These are phyloP conservation scores for Grus americana DNA, from an alignment of 2,113 vertebrate genomes.

Conservation along the genomic window DNA sequence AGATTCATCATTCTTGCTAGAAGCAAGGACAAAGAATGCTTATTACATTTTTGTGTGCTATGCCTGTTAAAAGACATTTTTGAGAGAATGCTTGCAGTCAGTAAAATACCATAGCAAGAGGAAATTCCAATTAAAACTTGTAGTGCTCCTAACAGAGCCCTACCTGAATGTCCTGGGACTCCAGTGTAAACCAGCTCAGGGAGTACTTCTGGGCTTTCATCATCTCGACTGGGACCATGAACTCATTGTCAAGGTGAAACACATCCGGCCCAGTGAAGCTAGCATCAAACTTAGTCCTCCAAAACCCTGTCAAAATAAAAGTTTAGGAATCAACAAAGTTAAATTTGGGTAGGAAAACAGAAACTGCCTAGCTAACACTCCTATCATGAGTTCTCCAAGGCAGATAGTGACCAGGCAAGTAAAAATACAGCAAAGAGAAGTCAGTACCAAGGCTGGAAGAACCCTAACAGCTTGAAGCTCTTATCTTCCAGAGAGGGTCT, in stretches of 20 bases:
- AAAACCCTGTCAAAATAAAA: constrained; percentile 79
- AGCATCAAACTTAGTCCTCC: constrained; percentile 87
- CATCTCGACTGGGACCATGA: constrained; percentile 86
- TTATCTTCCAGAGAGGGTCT: constrained; percentile 26
- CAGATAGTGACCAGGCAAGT: neutral
- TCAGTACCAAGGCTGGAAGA: neutral
- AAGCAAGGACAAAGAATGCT: neutral
- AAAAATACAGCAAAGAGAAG: neutral
- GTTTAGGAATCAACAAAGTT: neutral
- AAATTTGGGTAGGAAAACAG: neutral
- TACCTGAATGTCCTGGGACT: constrained; percentile 87
- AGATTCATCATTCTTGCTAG: neutral
- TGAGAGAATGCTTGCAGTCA: neutral
- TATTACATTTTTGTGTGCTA: neutral
- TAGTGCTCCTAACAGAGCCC: neutral
- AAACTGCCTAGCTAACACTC: neutral
- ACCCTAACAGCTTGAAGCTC: neutral
- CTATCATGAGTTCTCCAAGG: neutral
- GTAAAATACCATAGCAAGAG: neutral
- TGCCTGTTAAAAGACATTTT: neutral
- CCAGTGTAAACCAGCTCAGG: constrained; percentile 80
- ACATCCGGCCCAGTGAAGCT: constrained; percentile 78
- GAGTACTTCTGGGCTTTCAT: constrained; percentile 87
- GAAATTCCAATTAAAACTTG: neutral
- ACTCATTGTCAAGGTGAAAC: constrained; percentile 84